phyloP scores from a whole-genome alignment of 2,888 invertebrate species.

The Cerastoderma edule region DNA sequence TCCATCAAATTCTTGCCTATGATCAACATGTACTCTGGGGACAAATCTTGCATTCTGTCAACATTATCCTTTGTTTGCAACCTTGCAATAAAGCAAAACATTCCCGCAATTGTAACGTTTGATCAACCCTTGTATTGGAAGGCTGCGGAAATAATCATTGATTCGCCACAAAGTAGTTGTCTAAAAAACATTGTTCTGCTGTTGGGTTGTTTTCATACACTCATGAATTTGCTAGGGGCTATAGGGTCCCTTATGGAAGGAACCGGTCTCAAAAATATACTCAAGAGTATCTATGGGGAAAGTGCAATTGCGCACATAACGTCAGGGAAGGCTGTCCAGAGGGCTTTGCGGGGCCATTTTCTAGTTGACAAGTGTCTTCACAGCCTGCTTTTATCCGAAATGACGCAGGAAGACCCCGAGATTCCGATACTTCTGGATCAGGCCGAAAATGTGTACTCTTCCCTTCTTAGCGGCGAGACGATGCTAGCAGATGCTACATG shows the following conservation, averaged over 20 bases:
- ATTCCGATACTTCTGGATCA: too few relatives aligned
- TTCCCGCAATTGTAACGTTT: slow-evolving; percentile 43
- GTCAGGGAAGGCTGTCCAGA: slow-evolving; percentile 36
- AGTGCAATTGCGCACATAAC: slow-evolving; percentile 13
- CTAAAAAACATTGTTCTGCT: slow-evolving; percentile 31
- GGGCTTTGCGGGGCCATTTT: slow-evolving; percentile 61
- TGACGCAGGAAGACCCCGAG: too few relatives aligned
- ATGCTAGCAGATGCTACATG: too few relatives aligned
- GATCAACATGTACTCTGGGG: slow-evolving; percentile 58
- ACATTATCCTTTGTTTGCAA: slow-evolving; percentile 48
- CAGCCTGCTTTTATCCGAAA: neutral
- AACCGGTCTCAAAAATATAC: slow-evolving; percentile 35
- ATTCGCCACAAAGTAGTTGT: neutral
- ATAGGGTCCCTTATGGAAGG: slow-evolving; percentile 52
- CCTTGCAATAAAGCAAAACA: slow-evolving; percentile 41
- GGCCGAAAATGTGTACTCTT: too few relatives aligned
- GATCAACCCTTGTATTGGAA: slow-evolving; percentile 59
- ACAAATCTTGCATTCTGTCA: too few relatives aligned
- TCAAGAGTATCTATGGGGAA: slow-evolving; percentile 35
- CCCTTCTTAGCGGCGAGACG: too few relatives aligned
- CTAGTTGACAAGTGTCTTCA: slow-evolving; percentile 24
- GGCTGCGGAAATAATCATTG: slow-evolving; percentile 20
- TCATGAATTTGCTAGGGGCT: slow-evolving; percentile 65
- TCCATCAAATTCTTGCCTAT: slow-evolving; percentile 29
- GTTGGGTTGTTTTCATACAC: slow-evolving; percentile 46